These are phyloP conservation scores for Drosophila mercatorum DNA, from an alignment of 2,888 invertebrate species.

Conservation along the genomic window DNA sequence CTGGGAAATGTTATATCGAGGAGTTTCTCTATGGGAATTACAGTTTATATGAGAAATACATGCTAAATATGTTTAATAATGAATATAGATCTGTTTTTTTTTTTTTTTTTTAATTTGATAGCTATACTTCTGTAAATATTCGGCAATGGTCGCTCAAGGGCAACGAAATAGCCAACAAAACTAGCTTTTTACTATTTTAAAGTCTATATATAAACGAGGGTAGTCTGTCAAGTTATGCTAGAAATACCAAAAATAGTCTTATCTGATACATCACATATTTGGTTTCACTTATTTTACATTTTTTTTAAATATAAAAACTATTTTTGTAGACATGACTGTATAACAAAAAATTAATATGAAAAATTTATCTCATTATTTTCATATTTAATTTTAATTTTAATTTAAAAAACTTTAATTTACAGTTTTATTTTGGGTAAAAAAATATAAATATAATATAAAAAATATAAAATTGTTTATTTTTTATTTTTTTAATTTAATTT, in stretches of 20 bases:
- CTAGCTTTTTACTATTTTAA: conserved; percentile 36
- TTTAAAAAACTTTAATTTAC: too few species aligned
- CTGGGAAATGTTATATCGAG: conserved; percentile 22
- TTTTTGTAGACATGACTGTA: neutral
- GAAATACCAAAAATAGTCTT: neutral
- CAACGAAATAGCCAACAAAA: conserved; percentile 29
- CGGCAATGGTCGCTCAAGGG: conserved; percentile 26
- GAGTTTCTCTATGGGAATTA: conserved; percentile 30
- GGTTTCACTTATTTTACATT: too few species aligned
- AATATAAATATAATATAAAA: too few species aligned
- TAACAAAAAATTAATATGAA: too few species aligned
- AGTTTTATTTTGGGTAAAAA: too few species aligned
- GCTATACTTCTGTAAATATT: conserved; percentile 33
- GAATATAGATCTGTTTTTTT: conserved; percentile 9
- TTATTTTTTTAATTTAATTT: too few species aligned
- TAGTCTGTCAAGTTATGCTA: neutral
- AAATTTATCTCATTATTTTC: too few species aligned
- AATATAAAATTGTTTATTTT: too few species aligned
- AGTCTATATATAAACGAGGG: neutral
- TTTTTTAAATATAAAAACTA: neutral
- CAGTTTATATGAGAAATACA: conserved; percentile 62
- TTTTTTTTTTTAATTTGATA: conserved; percentile 20
- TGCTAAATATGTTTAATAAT: conserved; percentile 54
- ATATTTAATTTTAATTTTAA: too few species aligned
- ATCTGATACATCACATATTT: too few species aligned